Evolutionary conservation across 2,113 vertebrate species (phyloP).

Genomic region (Platysteira castanea): DNA sequence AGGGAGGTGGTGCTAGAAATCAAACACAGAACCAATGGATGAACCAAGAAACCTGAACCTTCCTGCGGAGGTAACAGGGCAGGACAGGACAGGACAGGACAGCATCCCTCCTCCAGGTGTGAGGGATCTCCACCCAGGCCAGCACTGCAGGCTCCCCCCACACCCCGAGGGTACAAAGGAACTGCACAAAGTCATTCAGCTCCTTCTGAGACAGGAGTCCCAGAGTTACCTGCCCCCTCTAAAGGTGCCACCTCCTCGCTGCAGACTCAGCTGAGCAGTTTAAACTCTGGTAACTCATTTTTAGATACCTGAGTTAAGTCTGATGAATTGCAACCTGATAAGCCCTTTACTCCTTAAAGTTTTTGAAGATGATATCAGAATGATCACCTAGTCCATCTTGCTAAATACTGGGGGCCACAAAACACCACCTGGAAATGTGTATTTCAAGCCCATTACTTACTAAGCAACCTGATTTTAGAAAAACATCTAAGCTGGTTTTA

Average conservation of each 20-base stretch:
- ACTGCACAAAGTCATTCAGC: background rate
- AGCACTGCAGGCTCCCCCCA: background rate
- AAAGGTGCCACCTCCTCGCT: background rate
- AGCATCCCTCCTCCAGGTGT: background rate
- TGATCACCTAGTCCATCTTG: background rate
- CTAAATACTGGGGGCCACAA: background rate
- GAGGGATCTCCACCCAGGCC: background rate
- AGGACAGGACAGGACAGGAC: rapidly evolving
- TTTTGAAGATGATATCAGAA: background rate
- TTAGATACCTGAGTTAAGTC: background rate
- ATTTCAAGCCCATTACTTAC: background rate
- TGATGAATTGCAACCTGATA: background rate
- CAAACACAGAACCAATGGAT: background rate
- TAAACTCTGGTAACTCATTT: background rate
- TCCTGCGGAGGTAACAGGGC: background rate
- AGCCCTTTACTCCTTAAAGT: background rate
- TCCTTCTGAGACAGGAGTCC: background rate
- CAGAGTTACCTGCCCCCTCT: background rate
- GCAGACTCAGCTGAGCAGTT: background rate
- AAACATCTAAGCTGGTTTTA: background rate
- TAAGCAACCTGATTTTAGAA: background rate
- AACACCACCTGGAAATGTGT: background rate
- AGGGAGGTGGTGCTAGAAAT: background rate
- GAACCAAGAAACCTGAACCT: background rate
- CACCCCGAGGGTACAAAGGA: background rate